These are phyloP conservation scores for Leptinotarsa haldemani DNA, from an alignment of 2,888 invertebrate species.

Conservation along the genomic window DNA sequence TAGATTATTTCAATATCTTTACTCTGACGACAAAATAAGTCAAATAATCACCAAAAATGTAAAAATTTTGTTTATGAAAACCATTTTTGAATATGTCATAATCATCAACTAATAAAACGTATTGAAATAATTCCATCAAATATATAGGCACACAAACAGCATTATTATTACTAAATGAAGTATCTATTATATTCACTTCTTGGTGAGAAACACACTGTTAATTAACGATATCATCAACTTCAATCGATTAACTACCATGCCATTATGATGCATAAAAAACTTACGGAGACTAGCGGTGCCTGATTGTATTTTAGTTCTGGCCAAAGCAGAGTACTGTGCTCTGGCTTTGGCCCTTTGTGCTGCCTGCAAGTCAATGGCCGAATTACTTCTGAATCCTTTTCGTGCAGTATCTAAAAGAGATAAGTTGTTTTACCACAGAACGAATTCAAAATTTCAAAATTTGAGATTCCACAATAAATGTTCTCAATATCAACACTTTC, in stretches of 20 bases:
- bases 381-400: slow-evolving; percentile 83
- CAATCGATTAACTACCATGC: slow-evolving; percentile 16
- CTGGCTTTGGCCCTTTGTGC: slow-evolving; percentile 88
- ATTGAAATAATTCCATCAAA: slow-evolving; percentile 7
- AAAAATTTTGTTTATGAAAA: no score
- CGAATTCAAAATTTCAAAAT: no score
- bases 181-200: neutral
- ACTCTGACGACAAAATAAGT: no score
- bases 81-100: neutral
- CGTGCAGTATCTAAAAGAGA: slow-evolving; percentile 54
- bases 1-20: neutral
- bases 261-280: slow-evolving; percentile 62
- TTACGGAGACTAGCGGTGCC: slow-evolving; percentile 79
- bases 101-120: neutral
- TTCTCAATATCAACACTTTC: no score
- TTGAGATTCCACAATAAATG: no score
- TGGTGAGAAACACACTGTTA: neutral
- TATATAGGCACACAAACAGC: slow-evolving; percentile 5
- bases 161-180: neutral
- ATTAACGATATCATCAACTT: neutral
- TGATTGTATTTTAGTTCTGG: slow-evolving; percentile 78
- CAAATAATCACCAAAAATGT: no score
- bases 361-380: slow-evolving; percentile 93
- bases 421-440: neutral
- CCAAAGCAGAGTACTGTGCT: slow-evolving; percentile 84